Conservation (phyloP, 2,888 invertebrate species). For the Ecliptopera silaceata region DNA sequence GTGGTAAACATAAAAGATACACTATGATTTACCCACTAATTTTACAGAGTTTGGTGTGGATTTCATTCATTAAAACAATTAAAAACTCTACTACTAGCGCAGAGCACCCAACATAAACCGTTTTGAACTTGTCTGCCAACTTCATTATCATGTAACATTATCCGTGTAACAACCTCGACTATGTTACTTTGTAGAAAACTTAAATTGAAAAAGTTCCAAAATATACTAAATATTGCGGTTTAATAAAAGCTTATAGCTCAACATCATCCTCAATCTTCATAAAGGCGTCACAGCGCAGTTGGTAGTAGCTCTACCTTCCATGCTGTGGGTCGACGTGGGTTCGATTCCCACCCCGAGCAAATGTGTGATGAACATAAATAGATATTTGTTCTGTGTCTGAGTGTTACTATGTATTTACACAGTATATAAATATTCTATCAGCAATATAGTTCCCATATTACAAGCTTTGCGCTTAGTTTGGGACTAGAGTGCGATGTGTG, state of each 20-base stretch:
- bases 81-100: not conserved
- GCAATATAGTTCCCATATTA: no score
- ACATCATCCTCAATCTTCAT: no score
- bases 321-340: no score
- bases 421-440: no score
- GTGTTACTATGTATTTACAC: no score
- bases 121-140: slow-evolving; percentile 1
- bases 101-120: not conserved
- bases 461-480: no score
- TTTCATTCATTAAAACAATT: slow-evolving; percentile 10
- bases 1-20: not conserved
- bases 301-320: no score
- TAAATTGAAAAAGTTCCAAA: slow-evolving; percentile 11
- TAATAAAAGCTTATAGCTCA: not conserved
- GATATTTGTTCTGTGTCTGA: no score
- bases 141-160: slow-evolving; percentile 15
- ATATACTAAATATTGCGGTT: not conserved
- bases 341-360: no score
- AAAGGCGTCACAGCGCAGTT: no score
- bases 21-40: not conserved
- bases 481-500: no score
- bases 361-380: no score
- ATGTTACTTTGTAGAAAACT: not conserved
- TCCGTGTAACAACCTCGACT: slow-evolving; percentile 8
- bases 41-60: not conserved